phyloP scores from a whole-genome alignment of 2,113 vertebrate genomes.

The Oryzias woworae region DNA sequence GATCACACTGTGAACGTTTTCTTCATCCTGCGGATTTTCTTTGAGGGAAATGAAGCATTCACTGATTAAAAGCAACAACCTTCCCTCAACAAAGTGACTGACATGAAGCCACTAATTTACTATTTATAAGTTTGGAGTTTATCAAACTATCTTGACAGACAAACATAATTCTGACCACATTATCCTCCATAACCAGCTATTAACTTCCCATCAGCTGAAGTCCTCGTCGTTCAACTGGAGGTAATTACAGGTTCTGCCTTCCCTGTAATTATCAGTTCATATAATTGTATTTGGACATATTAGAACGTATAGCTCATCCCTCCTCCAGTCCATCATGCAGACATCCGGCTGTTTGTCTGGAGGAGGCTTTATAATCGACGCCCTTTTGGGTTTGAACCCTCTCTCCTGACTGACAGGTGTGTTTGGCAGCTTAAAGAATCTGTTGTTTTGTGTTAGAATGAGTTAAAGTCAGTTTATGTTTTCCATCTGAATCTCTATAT shows the following conservation, averaged over 20 bases:
- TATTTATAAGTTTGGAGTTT: slow-evolving; percentile 47
- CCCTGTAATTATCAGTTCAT: slow-evolving; percentile 60
- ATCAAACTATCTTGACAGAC: slow-evolving; percentile 37
- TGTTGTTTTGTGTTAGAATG: no score
- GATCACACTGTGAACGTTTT: neutral
- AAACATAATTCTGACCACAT: slow-evolving; percentile 46
- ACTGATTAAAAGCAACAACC: slow-evolving; percentile 5
- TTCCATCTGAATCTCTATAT: no score
- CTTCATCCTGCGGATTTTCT: slow-evolving; percentile 16
- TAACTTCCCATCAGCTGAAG: slow-evolving; percentile 50
- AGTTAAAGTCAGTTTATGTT: no score
- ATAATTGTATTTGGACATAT: slow-evolving; percentile 62
- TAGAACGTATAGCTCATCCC: slow-evolving; percentile 43
- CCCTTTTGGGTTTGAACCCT: slow-evolving; percentile 52
- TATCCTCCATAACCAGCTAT: slow-evolving; percentile 42
- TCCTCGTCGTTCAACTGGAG: slow-evolving; percentile 36
- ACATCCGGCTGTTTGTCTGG: slow-evolving; percentile 34
- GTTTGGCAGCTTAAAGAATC: neutral
- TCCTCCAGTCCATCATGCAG: slow-evolving; percentile 21
- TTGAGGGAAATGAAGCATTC: slow-evolving; percentile 3
- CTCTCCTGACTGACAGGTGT: slow-evolving; percentile 49
- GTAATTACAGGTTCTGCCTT: slow-evolving; percentile 57
- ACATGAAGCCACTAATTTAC: slow-evolving; percentile 34
- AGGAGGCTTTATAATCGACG: slow-evolving; percentile 7
- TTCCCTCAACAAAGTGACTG: slow-evolving; percentile 9